Percentiles rank a stretch among this genome's conserved stretches.
Conservation (phyloP, 2,113 vertebrate genomes). For the Capreolus pygargus region DNA sequence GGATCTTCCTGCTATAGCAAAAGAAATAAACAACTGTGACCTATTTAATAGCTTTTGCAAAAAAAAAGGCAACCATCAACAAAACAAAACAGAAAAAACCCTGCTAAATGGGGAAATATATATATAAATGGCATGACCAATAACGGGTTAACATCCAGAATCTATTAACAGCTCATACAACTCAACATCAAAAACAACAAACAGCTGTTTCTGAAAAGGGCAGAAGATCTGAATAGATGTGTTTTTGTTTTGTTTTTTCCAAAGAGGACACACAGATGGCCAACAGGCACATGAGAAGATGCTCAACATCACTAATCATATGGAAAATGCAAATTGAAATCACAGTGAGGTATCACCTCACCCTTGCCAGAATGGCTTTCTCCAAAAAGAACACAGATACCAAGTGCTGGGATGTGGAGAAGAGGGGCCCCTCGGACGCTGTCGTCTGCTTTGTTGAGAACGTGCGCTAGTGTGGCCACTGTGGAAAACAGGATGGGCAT, state of each 20-base stretch:
- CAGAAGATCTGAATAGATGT: not conserved
- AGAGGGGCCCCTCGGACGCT: not conserved
- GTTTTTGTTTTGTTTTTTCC: not conserved
- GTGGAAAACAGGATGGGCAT: not conserved
- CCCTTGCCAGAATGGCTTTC: not conserved
- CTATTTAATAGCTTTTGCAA: not conserved
- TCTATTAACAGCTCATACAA: not conserved
- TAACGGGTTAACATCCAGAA: not conserved
- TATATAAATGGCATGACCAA: not conserved
- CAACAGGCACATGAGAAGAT: not conserved
- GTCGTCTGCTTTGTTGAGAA: not conserved
- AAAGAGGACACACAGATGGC: not conserved
- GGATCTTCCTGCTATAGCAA: not conserved
- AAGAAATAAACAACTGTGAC: not conserved
- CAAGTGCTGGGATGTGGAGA: not conserved
- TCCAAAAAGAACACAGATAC: not conserved
- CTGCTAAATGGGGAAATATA: not conserved
- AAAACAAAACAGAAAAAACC: not conserved
- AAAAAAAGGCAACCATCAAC: not conserved
- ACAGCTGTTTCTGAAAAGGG: not conserved
- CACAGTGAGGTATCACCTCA: not conserved
- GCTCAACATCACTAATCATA: not conserved
- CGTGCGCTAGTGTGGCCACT: not conserved
- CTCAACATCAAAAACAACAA: not conserved
- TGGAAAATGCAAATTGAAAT: not conserved